These are phyloP conservation scores for Leucophenga maculata DNA, from an alignment of 2,888 invertebrate species.

Conservation along the genomic window DNA sequence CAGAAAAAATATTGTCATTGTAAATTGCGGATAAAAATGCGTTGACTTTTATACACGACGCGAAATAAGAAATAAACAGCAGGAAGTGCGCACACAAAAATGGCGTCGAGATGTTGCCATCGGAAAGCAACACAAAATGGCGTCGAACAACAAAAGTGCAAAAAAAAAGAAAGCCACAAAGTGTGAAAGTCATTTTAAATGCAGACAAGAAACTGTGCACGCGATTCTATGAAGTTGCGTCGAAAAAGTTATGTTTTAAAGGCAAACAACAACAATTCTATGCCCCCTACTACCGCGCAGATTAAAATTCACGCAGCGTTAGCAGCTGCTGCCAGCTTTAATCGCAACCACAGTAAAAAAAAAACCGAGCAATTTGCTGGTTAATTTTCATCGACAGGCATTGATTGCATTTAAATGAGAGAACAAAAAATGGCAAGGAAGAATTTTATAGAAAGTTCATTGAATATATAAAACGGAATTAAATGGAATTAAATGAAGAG, in stretches of 20 bases:
- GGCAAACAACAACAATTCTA: too few species aligned
- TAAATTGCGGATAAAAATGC: constrained; percentile 20
- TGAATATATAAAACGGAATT: too few species aligned
- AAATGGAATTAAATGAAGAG: too few species aligned
- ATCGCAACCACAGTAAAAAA: background rate
- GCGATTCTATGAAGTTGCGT: too few species aligned
- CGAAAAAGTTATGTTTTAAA: too few species aligned
- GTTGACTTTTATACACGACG: background rate
- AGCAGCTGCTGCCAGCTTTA: background rate
- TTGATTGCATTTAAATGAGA: constrained; percentile 6
- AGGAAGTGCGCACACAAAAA: constrained; percentile 5
- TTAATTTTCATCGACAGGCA: background rate
- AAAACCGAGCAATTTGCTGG: background rate
- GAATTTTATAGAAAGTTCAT: too few species aligned
- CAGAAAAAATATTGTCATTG: constrained; percentile 20
- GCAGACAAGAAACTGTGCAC: too few species aligned
- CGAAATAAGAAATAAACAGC: background rate
- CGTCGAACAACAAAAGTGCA: too few species aligned
- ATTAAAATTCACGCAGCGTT: background rate
- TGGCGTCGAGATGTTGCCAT: too few species aligned
- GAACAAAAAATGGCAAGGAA: background rate
- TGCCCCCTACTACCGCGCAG: too few species aligned
- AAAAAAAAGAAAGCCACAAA: too few species aligned
- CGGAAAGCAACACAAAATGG: background rate
- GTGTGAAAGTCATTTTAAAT: too few species aligned